Conservation (phyloP, 2,888 invertebrate species). For the Drosophila niveifrons region DNA sequence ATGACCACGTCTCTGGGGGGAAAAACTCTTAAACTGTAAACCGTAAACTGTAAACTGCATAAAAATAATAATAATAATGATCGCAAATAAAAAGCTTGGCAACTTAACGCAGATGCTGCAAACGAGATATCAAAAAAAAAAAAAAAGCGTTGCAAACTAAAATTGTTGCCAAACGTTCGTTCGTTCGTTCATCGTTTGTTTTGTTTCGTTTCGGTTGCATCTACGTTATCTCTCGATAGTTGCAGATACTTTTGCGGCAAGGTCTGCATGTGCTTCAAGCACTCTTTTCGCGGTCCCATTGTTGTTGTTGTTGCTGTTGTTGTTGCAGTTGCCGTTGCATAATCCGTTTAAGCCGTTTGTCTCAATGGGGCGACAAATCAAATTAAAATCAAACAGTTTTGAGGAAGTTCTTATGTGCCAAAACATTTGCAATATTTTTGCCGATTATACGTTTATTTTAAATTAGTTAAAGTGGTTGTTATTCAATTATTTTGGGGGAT, state of each 20-base stretch:
- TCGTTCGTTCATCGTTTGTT: conserved; percentile 2
- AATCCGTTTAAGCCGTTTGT: conserved; percentile 45
- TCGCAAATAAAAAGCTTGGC: conserved; percentile 51
- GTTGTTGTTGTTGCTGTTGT: conserved; percentile 53
- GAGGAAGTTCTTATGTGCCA: conserved; percentile 49
- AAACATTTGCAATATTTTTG: conserved; percentile 16
- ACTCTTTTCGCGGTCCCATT: conserved; percentile 44
- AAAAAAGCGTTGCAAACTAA: conserved; percentile 52
- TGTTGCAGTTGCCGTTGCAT: conserved; percentile 58
- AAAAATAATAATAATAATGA: conserved; percentile 73
- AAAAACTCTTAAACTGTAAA: conserved; percentile 24
- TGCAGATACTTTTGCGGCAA: conserved; percentile 41
- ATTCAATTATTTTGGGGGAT: background rate
- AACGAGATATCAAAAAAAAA: conserved; percentile 59
- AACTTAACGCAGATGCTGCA: conserved; percentile 63
- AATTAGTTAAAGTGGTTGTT: background rate
- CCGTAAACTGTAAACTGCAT: conserved; percentile 45
- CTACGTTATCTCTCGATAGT: conserved; percentile 18
- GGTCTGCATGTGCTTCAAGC: conserved; percentile 72
- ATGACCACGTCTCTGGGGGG: conserved; percentile 50
- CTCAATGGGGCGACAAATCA: conserved; percentile 74
- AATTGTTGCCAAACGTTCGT: conserved; percentile 47
- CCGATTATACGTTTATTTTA: background rate
- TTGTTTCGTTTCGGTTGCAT: conserved; percentile 33
- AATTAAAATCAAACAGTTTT: conserved; percentile 41